Base-by-base conservation (phyloP, 2,113 vertebrate genomes). In the Aramus guarauna region DNA sequence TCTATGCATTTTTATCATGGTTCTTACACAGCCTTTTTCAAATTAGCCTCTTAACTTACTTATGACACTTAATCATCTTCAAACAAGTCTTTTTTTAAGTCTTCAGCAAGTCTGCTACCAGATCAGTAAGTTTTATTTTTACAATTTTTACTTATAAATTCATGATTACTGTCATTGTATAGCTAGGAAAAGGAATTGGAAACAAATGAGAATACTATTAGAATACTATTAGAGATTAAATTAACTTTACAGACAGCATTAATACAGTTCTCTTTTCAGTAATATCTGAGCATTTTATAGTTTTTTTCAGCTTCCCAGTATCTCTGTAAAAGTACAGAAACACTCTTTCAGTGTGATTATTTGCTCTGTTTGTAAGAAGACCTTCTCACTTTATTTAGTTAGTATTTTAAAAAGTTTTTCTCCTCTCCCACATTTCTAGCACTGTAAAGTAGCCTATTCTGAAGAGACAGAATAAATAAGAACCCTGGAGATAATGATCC, bases 141-240 rank as follows among this genome's bases (percentile, higher is more conserved):
- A 82, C 27, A 94, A n/a, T 50, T 96, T 92, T 92, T 62, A 75
- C 69, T 79, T 75, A 84, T 64, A 95, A 88, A 93, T 92, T 92
- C 24, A 75, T 62, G 5, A 59, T 64, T 60, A 56, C 17, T 88
- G 41, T 91, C 64, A 92, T 21, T 30, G 30, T 48, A 69, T 41
- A 78, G 41, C 58, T 79, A 76, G 22, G 59, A 76, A 95, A 96
- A 95, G 23, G 41, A 89, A 91, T 37, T 55, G 59, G 69, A 91
- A 92, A 91, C 53, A 82, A 92, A 79, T 53, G 69, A 91, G 53
- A 89, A 88, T 69, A 24, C 19, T 62, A 50, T 76, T 39, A 89
- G 47, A 84, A 82, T 43, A 43, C 16, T 50, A 59, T 39, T 68
- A 66, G 52, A 81, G 32, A 83, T 83, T 36, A 71, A 91, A 89